A percentile compares a stretch with the other conserved stretches of the same genome.
These are phyloP conservation scores for Amphipoea oculea DNA, from an alignment of 2,888 invertebrate species.

Conservation along the genomic window DNA sequence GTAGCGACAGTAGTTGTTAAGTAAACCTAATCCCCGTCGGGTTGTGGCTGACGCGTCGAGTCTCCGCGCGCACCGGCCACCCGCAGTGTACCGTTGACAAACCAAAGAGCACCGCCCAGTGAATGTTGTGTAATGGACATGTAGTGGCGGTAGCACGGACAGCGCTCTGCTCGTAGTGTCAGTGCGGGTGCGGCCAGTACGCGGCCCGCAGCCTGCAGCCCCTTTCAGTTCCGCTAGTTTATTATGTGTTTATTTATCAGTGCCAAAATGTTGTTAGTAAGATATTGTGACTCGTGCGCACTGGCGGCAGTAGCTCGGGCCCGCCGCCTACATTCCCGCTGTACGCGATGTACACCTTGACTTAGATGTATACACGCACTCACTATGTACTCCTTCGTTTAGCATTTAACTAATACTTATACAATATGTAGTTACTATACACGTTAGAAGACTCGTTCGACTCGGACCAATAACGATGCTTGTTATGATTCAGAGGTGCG, in stretches of 20 bases:
- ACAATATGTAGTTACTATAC: constrained; percentile 43
- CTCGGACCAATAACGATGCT: constrained; percentile 69
- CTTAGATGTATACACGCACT: constrained; percentile 35
- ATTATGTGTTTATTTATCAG: constrained; percentile 69
- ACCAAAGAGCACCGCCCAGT: constrained; percentile 16
- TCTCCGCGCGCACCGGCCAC: background rate
- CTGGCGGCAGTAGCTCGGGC: background rate
- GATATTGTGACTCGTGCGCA: constrained; percentile 32
- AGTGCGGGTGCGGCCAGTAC: constrained; percentile 6
- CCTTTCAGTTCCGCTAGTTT: constrained; percentile 38
- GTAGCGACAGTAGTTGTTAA: constrained; percentile 33
- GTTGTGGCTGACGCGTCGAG: background rate
- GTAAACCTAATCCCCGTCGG: constrained; percentile 12
- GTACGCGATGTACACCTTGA: constrained; percentile 19
- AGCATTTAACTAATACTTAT: constrained; percentile 49
- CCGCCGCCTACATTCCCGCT: constrained; percentile 40
- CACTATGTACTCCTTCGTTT: constrained; percentile 54
- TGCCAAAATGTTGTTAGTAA: constrained; percentile 78
- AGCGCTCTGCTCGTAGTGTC: constrained; percentile 1
- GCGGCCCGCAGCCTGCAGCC: background rate
- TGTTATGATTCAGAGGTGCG: constrained; percentile 24
- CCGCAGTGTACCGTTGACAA: background rate
- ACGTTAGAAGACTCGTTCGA: constrained; percentile 54
- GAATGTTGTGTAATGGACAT: background rate
- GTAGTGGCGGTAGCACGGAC: background rate